Evolutionary conservation across 2,113 vertebrate genomes (phyloP).

Genomic region (Neoarius graeffei): DNA sequence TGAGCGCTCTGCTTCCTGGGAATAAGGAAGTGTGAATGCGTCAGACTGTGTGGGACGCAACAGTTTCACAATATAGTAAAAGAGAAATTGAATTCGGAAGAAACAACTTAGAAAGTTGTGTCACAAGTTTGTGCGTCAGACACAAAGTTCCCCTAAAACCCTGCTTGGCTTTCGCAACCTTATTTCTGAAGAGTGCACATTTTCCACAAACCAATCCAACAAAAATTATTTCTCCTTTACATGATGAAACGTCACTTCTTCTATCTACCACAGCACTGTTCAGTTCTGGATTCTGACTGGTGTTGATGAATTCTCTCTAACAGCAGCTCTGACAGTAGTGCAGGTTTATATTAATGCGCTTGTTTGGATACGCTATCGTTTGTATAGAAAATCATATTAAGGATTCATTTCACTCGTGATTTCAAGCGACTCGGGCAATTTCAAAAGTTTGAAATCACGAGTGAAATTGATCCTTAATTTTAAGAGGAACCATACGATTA

Average conservation of each 20-base stretch:
- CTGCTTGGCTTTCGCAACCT: not conserved
- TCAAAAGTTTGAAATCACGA: too few species aligned
- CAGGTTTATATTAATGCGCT: not conserved
- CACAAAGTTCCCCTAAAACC: slow-evolving; percentile 2
- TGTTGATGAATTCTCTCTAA: not conserved
- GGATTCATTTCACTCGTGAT: too few species aligned
- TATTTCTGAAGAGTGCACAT: not conserved
- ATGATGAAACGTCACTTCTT: not conserved
- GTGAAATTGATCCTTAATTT: too few species aligned
- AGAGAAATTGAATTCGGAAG: slow-evolving; percentile 35
- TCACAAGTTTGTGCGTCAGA: slow-evolving; percentile 14
- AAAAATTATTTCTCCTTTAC: not conserved
- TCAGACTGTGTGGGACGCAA: slow-evolving; percentile 23
- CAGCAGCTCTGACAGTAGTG: not conserved
- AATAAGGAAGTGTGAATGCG: slow-evolving; percentile 48
- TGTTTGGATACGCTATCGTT: not conserved
- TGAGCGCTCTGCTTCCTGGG: slow-evolving; percentile 20
- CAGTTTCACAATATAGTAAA: slow-evolving; percentile 43
- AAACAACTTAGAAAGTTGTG: slow-evolving; percentile 38
- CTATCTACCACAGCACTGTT: not conserved
- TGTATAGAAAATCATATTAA: too few species aligned
- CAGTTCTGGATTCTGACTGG: not conserved
- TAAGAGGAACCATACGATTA: too few species aligned
- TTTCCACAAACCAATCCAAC: not conserved
- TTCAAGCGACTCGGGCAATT: too few species aligned